Evolutionary conservation across 1,140 invertebrate species (phyloP), one percentile per base, ranked within the genome.

Genomic region (Diuraphis noxia): DNA sequence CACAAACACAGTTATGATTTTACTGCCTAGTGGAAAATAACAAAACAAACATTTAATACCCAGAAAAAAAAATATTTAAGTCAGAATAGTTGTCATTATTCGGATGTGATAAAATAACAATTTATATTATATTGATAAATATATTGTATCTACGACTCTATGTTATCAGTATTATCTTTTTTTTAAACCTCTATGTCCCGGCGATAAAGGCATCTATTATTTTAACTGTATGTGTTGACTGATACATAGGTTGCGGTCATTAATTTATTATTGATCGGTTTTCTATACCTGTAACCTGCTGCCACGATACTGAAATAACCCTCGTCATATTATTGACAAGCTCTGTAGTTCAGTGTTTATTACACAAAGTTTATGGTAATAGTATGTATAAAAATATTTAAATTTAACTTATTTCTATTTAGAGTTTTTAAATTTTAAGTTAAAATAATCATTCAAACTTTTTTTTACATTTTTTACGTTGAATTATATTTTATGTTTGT

Each of bases 241-340:
- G 56, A n/a, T n/a, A n/a, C 56, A 72, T 72, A 17, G 72, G 34
- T 36, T 49, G 38, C 21, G 25, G 25, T 79, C 40, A 79, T 77
- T 89, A 43, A 79, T 89, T 72, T 89, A 79, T 43, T 89, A 77
- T 89, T 72, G 36, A 88, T 89, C 88, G 88, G 38, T 41, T 89
- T 88, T 41, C 30, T 38, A 38, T 72, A 72, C 56, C 30, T n/a
- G 56, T 13, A 72, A 72, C 86, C 86, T 34, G n/a, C 41, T 86
- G n/a, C 19, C 43, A 85, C 84, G 5, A 85, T 43, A 86, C n/a
- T 36, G 43, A 49, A 49, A 86, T 84, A 86, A 36, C 43, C 84
- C 43, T 49, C n/a, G 10, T 49, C n/a, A 46, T 86, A 86, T 36
- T 86, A 86, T 36, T 49, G 43, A 49, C 38, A 46, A 49, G 49